Evolutionary conservation across 2,113 vertebrate species (phyloP).

Genomic region (Phoxinus phoxinus): DNA sequence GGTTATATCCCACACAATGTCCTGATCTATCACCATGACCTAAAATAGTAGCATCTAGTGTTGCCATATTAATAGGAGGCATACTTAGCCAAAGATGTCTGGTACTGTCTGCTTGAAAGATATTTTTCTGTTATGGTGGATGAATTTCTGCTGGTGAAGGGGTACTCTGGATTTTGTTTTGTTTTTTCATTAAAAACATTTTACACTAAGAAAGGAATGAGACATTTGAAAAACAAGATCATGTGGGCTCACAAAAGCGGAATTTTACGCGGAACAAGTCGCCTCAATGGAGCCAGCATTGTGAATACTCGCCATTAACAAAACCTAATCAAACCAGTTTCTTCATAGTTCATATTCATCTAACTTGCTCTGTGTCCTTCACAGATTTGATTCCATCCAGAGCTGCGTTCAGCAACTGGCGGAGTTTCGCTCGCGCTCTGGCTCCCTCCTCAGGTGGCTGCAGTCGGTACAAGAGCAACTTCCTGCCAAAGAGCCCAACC

Average conservation of each 20-base stretch:
- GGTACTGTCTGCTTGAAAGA: background rate
- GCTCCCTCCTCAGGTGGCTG: slow-evolving; percentile 87
- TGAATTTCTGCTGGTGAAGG: background rate
- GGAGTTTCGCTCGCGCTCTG: slow-evolving; percentile 75
- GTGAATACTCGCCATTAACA: background rate
- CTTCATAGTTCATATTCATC: background rate
- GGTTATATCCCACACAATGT: background rate
- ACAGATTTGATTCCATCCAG: slow-evolving; percentile 72
- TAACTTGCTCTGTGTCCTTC: background rate
- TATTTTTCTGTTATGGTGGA: background rate
- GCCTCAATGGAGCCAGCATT: background rate
- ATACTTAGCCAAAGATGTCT: background rate
- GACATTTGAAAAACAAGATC: background rate
- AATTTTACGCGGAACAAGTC: background rate
- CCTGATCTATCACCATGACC: slow-evolving; percentile 25
- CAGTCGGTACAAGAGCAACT: slow-evolving; percentile 85
- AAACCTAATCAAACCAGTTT: background rate
- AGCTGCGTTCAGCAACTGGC: slow-evolving; percentile 76
- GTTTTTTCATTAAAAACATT: background rate
- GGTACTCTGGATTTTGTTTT: background rate
- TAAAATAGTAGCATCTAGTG: slow-evolving; percentile 36
- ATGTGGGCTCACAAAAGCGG: background rate
- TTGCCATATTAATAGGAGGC: slow-evolving; percentile 17
- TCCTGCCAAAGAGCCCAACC: slow-evolving; percentile 79
- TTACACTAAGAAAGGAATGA: background rate